Conservation (phyloP, 1,140 invertebrate species). For the Drosophila eugracilis region DNA sequence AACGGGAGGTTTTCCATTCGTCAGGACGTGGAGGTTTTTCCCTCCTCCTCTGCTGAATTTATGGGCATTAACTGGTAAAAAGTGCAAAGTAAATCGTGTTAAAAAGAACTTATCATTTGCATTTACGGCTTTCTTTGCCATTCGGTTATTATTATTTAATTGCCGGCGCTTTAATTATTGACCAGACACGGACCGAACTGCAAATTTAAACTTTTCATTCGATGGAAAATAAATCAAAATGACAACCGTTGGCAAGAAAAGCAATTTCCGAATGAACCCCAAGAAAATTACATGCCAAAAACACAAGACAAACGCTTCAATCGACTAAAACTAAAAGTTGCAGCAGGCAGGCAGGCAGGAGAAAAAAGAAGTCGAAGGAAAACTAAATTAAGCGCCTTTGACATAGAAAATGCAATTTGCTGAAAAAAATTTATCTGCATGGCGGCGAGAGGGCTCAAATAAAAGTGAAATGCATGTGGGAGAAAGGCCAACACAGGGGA, state of each 20-base stretch:
- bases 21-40: conserved; percentile 22
- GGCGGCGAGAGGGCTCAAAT: conserved; percentile 30
- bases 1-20: conserved; percentile 14
- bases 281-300: conserved; percentile 77
- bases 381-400: conserved; percentile 81
- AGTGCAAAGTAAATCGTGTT: conserved; percentile 74
- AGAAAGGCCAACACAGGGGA: conserved; percentile 40
- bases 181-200: conserved; percentile 48
- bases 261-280: conserved; percentile 70
- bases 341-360: too few species aligned
- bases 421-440: conserved; percentile 53
- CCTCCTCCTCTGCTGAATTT: conserved; percentile 11
- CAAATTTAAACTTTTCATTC: conserved; percentile 30
- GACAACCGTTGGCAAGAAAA: conserved; percentile 41
- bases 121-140: conserved; percentile 42
- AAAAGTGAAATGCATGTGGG: conserved; percentile 55
- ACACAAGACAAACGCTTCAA: conserved; percentile 61
- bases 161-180: conserved; percentile 74
- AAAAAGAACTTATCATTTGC: conserved; percentile 80
- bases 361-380: conserved; percentile 4
- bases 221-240: conserved; percentile 21
- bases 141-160: conserved; percentile 74
- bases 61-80: conserved; percentile 59
- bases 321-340: conserved; percentile 43
- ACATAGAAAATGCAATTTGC: conserved; percentile 75